A percentile compares a stretch with the other conserved stretches of the same genome.
phyloP scores from a whole-genome alignment of 2,797 vertebrate species.

The Sus cebifrons region DNA sequence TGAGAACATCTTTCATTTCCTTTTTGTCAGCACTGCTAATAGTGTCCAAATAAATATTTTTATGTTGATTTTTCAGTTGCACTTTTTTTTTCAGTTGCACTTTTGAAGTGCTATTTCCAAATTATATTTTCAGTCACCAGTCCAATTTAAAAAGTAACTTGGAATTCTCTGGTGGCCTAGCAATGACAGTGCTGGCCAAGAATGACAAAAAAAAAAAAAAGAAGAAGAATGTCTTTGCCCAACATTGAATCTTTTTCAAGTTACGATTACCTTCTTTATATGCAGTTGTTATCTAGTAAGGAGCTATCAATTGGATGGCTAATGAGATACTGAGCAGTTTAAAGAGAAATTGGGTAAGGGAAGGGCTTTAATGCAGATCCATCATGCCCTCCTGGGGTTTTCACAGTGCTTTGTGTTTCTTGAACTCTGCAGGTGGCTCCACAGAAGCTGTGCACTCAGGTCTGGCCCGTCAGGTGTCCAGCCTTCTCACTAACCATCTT shows the following conservation, averaged over 20 bases:
- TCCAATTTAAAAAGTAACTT: slow-evolving; percentile 44
- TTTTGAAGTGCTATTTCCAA: slow-evolving; percentile 65
- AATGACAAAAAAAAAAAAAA: too few relatives aligned
- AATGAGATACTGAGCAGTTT: not conserved
- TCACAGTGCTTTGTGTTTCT: not conserved
- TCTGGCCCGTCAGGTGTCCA: slow-evolving; percentile 98
- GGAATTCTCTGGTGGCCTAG: not conserved
- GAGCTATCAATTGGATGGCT: not conserved
- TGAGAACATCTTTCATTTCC: not conserved
- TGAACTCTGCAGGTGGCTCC: slow-evolving; percentile 93
- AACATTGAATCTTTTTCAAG: not conserved
- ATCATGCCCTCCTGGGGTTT: not conserved
- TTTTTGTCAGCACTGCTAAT: not conserved
- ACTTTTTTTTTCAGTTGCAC: slow-evolving; percentile 63
- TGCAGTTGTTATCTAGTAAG: not conserved
- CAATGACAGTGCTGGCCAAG: too few relatives aligned
- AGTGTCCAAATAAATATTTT: slow-evolving; percentile 3
- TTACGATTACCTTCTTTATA: not conserved
- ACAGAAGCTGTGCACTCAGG: slow-evolving; percentile 98
- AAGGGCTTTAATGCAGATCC: not conserved
- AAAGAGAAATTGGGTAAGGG: not conserved
- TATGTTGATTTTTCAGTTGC: slow-evolving; percentile 28
- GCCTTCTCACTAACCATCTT: slow-evolving; percentile 98
- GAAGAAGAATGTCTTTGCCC: not conserved
- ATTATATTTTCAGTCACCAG: slow-evolving; percentile 22